Evolutionary conservation across 2,113 vertebrate species (phyloP).

Genomic region (Ageneiosus marmoratus): DNA sequence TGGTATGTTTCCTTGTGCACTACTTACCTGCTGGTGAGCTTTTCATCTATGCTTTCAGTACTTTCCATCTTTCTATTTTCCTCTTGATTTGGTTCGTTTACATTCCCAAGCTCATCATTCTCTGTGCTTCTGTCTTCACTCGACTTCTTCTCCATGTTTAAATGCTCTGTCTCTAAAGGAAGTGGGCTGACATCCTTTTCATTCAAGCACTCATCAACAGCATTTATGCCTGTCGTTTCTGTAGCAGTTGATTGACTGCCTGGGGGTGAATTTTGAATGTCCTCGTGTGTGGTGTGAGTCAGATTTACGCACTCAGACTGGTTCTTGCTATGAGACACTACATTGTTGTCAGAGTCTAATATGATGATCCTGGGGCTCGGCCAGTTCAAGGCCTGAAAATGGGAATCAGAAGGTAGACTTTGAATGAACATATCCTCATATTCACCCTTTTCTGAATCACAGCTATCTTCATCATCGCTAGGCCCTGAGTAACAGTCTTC

Average conservation of each 20-base stretch:
- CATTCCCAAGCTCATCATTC: background rate
- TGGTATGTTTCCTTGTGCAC: background rate
- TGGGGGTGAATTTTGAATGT: background rate
- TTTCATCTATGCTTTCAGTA: conserved; percentile 29
- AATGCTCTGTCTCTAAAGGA: conserved; percentile 11
- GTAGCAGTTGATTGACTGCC: background rate
- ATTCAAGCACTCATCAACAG: conserved; percentile 26
- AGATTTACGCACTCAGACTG: conserved; percentile 22
- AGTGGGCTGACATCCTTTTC: conserved; percentile 19
- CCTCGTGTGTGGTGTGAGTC: background rate
- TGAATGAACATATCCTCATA: conserved; percentile 67
- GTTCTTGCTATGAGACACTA: background rate
- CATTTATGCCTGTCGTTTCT: conserved; percentile 21
- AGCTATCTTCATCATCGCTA: conserved; percentile 34
- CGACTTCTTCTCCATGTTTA: conserved; percentile 33
- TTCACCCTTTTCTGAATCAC: conserved; percentile 55
- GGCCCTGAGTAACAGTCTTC: conserved; percentile 52
- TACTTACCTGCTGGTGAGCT: conserved; percentile 47
- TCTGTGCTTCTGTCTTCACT: conserved; percentile 28
- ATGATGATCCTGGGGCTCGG: background rate
- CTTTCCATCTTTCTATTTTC: conserved; percentile 5
- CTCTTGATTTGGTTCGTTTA: background rate
- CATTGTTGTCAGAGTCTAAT: background rate
- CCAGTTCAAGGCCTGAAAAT: conserved; percentile 39
- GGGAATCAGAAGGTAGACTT: conserved; percentile 65